Base-by-base conservation (phyloP, 2,888 invertebrate genomes). In the Hydraecia micacea region DNA sequence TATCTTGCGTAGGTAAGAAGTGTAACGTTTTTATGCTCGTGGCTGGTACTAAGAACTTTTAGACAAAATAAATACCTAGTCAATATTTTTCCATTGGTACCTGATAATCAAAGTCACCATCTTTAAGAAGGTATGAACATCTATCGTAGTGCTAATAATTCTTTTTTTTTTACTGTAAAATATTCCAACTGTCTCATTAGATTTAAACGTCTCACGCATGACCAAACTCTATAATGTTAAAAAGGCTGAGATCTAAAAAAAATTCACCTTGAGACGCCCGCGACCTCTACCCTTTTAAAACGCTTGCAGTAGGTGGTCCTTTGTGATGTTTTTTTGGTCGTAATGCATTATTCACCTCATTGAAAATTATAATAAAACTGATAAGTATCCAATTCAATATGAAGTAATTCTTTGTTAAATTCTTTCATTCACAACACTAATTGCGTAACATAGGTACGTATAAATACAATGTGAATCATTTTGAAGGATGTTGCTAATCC, bases 221-320 rank as follows among this genome's bases (percentile, higher is more conserved):
- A 62, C 5, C 7, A 25, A 75, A 81, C n/a, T 79, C 18, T 18
- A 25, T 28, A 72, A 72, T 63, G 13, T 25, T 49, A 21, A 77
- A 79, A 58, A 79, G 39, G 18, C 49, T n/a, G 5, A 36, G 13
- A 11, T n/a, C 0, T 49, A 49, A 42, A 58, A 67, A 46, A 79
- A 74, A 32, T 15, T 55, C 66, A 67, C 77, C 77, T 81, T 77
- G 66, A 67, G 13, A 3, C 15, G 46, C 8, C 55, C 32, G 70
- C 32, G 70, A 81, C 70, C 55, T 77, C 32, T 83, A 15, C 62
- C 70, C 52, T 83, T 77, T 46, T 55, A 46, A 65, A 71, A 83
- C 46, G 49, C 25, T 67, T 77, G 36, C 18, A 66, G 36, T 60
- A 25, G 42, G 36, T 60, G 25, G 42, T 60, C 36, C 28, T 60